These are phyloP conservation scores for Chelonia mydas DNA, from an alignment of 2,797 vertebrate genomes.

Conservation along the genomic window DNA sequence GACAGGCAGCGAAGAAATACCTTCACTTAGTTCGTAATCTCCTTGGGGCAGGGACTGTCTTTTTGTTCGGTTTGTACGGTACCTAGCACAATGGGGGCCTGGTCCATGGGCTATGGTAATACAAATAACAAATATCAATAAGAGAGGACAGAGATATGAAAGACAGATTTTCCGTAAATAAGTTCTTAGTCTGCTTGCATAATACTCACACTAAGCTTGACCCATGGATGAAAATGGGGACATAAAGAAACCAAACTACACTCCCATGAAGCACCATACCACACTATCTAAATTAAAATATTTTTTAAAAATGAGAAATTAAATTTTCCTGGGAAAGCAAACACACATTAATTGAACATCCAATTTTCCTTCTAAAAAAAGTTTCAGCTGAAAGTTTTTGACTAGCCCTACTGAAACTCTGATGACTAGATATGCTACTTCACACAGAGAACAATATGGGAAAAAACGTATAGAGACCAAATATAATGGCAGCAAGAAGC, in stretches of 20 bases:
- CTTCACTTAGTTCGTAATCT: no score
- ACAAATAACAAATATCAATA: not conserved
- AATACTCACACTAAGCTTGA: no score
- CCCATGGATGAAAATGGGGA: not conserved
- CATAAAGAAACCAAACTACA: not conserved
- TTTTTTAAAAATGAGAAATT: not conserved
- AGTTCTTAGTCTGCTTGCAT: not conserved
- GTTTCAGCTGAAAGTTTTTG: not conserved
- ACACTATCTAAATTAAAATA: not conserved
- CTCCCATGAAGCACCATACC: not conserved
- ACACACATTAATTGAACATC: not conserved
- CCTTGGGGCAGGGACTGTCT: no score
- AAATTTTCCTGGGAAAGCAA: not conserved
- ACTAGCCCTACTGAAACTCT: not conserved
- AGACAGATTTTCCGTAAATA: not conserved
- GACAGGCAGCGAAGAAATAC: no score
- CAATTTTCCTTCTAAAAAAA: not conserved
- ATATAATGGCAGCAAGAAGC: no score
- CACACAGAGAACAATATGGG: no score
- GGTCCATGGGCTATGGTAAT: not conserved
- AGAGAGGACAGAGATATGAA: not conserved
- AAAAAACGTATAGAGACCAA: no score
- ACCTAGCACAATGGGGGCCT: no score
- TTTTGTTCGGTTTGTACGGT: no score
- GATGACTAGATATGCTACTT: not conserved